Evolutionary conservation across 2,888 invertebrate genomes (phyloP).

Genomic region (Meiosimyza decipiens): DNA sequence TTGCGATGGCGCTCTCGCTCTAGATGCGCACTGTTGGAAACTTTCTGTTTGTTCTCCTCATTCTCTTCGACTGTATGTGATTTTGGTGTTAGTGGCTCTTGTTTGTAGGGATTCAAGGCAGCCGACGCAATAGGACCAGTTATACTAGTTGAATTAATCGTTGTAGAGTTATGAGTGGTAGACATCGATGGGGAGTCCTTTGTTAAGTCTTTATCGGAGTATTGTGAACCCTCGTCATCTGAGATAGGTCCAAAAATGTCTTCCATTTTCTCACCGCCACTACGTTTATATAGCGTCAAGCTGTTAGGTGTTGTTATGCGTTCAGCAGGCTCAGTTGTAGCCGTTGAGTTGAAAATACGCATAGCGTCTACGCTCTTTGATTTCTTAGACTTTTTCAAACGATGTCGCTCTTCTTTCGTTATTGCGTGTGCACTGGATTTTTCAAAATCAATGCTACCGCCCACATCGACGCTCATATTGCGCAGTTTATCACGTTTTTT

Average conservation of each 20-base stretch:
- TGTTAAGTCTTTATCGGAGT: constrained; percentile 53
- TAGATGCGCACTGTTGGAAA: constrained; percentile 43
- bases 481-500: constrained; percentile 64
- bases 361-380: constrained; percentile 58
- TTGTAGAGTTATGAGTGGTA: constrained; percentile 36
- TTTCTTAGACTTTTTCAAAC: constrained; percentile 71
- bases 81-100: constrained; percentile 60
- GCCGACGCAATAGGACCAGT: constrained; percentile 64
- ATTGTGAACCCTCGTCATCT: constrained; percentile 73
- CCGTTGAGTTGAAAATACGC: constrained; percentile 46
- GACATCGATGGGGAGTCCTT: constrained; percentile 45
- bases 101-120: constrained; percentile 64
- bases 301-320: constrained; percentile 21
- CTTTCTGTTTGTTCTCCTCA: constrained; percentile 57
- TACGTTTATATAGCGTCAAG: constrained; percentile 63
- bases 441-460: constrained; percentile 51
- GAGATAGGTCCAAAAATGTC: constrained; percentile 89
- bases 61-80: constrained; percentile 59
- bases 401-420: constrained; percentile 66
- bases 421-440: constrained; percentile 45
- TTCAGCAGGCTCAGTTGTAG: constrained; percentile 19
- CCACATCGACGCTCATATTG: constrained; percentile 51
- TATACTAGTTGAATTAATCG: constrained; percentile 42
- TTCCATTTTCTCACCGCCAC: constrained; percentile 84
- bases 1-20: constrained; percentile 65